Base-by-base conservation (phyloP, 2,888 invertebrate genomes). In the Mechanitis mazaeus region DNA sequence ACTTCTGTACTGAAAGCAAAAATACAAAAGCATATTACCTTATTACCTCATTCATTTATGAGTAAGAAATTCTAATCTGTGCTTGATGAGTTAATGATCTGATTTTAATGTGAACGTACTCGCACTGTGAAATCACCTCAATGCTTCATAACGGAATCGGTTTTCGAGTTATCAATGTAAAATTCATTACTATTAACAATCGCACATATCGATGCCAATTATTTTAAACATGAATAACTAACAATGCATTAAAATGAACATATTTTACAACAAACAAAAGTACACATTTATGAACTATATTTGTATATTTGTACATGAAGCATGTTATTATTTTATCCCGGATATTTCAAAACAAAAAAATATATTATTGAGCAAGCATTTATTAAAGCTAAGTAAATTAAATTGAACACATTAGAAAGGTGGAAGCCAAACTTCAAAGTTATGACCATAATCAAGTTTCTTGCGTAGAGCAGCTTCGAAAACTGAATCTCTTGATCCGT, bases 401-500 rank as follows among this genome's bases (percentile, higher is more conserved):
- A 65, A 54, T 63, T 68, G 85, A 88, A 87, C 87, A 87, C 87
- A 83, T 84, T 75, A 88, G 64, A 83, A 84, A 1, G 90, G 89
- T 58, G 92, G 92, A 75, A 92, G 83, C 92, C 92, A 92, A 79
- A 92, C 91, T 89, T 88, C 79, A 55, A 90, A 86, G 60, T 84
- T 76, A 2, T 88, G 81, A 69, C 90, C 90, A 79, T 87, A 91
- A 70, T 87, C 90, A 72, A 92, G 86, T 79, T 92, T 89, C 81
- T 91, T 90, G 71, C 91, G 86, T 69, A 91, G 84, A 69, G 85
- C 83, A 66, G 83, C 81, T 71, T 90, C 90, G 69, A 87, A 81
- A 55, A 77, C 74, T 64, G 83, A 87, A 84, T 92, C 92, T 35
- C 87, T 79, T 28, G 83, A 76, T 7, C 79, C 74, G 75, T 89